A percentile compares a stretch with the other conserved stretches of the same genome.
phyloP scores from a whole-genome alignment of 2,113 vertebrate species.

The Leptodactylus fuscus region DNA sequence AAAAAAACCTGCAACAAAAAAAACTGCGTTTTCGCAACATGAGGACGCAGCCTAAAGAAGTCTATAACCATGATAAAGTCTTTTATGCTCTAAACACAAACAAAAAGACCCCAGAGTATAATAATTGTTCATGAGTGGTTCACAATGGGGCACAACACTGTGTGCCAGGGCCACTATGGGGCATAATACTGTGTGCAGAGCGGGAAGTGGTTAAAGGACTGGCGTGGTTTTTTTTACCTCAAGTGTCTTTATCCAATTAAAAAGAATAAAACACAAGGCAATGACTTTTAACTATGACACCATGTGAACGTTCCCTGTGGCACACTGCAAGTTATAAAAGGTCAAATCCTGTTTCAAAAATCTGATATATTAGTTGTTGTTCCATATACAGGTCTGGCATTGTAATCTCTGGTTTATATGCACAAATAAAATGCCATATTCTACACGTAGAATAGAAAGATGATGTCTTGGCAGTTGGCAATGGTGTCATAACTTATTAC shows the following conservation, averaged over 20 bases:
- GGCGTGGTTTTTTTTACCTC: no score
- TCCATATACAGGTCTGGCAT: background rate
- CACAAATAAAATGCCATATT: background rate
- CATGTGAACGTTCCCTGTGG: background rate
- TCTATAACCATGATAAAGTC: no score
- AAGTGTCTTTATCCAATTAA: background rate
- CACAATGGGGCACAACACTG: no score
- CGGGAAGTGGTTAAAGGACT: no score
- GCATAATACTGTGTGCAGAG: no score
- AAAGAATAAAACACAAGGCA: background rate
- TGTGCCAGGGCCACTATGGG: no score
- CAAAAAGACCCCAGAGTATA: no score
- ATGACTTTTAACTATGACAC: constrained; percentile 1
- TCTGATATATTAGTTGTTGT: background rate
- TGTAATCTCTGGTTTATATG: background rate
- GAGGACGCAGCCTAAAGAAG: no score
- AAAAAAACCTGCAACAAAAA: no score
- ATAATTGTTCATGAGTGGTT: no score
- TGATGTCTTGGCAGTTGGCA: background rate
- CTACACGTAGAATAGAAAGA: background rate
- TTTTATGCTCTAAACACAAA: no score
- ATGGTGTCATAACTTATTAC: constrained; percentile 6
- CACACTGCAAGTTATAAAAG: background rate
- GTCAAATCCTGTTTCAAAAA: constrained; percentile 6
- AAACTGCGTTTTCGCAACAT: no score